Evolutionary conservation across 2,888 invertebrate species (phyloP).

Genomic region (Lasioglossum oenotherae): DNA sequence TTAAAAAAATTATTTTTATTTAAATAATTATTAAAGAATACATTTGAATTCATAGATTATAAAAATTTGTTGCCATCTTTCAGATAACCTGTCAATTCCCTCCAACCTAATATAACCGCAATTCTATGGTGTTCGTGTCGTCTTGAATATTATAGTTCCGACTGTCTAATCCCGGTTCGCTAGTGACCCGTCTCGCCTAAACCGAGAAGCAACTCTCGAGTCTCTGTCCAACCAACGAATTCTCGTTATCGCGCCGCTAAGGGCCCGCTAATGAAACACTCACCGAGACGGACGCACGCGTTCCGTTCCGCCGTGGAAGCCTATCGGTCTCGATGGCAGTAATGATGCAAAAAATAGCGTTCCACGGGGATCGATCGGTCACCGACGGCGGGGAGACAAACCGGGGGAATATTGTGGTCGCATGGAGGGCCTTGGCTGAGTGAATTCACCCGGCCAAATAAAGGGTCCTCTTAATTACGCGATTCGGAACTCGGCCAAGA

Average conservation of each 20-base stretch:
- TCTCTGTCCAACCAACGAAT: background rate
- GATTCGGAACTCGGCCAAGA: slow-evolving; percentile 38
- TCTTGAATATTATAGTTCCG: background rate
- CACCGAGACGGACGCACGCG: background rate
- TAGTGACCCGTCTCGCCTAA: background rate
- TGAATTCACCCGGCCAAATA: slow-evolving; percentile 54
- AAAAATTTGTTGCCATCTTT: no score
- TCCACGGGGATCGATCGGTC: slow-evolving; percentile 16
- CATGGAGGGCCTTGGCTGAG: slow-evolving; percentile 7
- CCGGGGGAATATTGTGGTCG: background rate
- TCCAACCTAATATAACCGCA: no score
- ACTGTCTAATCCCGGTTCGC: background rate
- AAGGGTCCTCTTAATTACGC: slow-evolving; percentile 57
- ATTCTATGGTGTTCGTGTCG: no score
- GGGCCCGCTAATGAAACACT: slow-evolving; percentile 41
- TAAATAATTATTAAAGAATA: no score
- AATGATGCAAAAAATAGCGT: slow-evolving; percentile 50
- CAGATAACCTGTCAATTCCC: no score
- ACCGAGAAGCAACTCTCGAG: background rate
- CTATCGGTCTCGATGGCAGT: slow-evolving; percentile 15
- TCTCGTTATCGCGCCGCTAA: background rate
- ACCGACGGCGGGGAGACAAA: background rate
- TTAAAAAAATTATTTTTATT: no score
- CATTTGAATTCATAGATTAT: no score
- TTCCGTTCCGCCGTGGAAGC: background rate